Percentiles rank a stretch among this genome's conserved stretches.
phyloP scores from a whole-genome alignment of 2,113 vertebrate species.

The Callopanchax toddi region DNA sequence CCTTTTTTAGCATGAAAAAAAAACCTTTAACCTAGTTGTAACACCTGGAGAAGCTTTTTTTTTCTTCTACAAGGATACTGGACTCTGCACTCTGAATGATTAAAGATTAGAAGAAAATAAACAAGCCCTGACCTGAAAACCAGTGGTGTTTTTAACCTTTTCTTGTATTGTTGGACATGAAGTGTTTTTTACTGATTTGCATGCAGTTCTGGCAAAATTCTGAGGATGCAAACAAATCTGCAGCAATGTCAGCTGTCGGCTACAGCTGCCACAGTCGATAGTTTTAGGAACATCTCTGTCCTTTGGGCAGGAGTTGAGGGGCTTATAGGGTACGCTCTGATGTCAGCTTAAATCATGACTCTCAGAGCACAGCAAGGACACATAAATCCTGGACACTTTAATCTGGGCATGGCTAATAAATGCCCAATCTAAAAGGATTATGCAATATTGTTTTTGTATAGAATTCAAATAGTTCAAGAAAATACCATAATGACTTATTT shows the following conservation, averaged over 20 bases:
- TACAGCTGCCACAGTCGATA: constrained; percentile 20
- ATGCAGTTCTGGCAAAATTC: background rate
- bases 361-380: constrained; percentile 1
- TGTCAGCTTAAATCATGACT: constrained; percentile 31
- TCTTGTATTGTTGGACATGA: background rate
- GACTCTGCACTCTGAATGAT: constrained; percentile 6
- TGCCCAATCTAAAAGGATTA: no score
- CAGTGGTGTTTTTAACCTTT: background rate
- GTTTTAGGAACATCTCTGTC: constrained; percentile 35
- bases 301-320: constrained; percentile 32
- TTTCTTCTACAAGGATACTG: background rate
- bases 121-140: constrained; percentile 1
- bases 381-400: background rate
- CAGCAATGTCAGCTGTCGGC: background rate
- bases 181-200: background rate
- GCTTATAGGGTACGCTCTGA: constrained; percentile 27
- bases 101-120: constrained; percentile 3
- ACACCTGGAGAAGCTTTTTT: constrained; percentile 22
- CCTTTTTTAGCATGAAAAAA: background rate
- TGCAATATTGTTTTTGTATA: no score
- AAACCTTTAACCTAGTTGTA: constrained; percentile 7
- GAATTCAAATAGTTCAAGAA: no score
- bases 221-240: constrained; percentile 1
- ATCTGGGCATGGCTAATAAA: no score
- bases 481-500: no score